Evolutionary conservation across 2,797 vertebrate species (phyloP), one percentile per base, ranked within the genome.

Genomic region (Gobionotothen gibberifrons): DNA sequence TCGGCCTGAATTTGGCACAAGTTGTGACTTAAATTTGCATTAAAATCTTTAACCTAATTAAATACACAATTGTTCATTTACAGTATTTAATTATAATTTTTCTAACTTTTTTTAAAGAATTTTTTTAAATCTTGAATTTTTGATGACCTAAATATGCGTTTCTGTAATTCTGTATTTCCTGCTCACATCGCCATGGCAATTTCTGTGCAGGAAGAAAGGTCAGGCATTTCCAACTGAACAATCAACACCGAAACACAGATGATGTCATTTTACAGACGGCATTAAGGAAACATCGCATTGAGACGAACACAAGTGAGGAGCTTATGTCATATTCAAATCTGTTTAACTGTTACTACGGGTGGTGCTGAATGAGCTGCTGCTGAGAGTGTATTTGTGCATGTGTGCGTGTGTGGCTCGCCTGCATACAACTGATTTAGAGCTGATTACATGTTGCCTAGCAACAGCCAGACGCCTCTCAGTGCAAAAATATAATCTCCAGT

Each of bases 381-480:
- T 43, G 42, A 36, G 29, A 19, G 17, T 40, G 32, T 32, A 26
- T 32, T 21, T 46, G 43, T n/a, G 40, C 17, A 40, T 26, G 40
- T 7, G 43, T 47, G 43, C 7, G 21, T 14, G 44, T 36, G n/a
- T 6, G 60, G 74, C 75, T 78, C 54, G 59, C 74, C 79, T 77
- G 70, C 82, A 78, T 85, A 76, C 80, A 71, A 71, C 82, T 70
- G 83, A 87, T 85, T 71, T 67, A 69, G 84, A 90, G 74, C 83
- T 73, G 82, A 82, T 85, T 64, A 64, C 67, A 29, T 3, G 86
- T 92, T 48, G 77, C 90, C 57, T 81, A 56, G 90, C 82, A 90
- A 93, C 91, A 88, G 83, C 82, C 3, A 70, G 91, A 92, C 86
- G 87, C 89, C 84, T 90, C 86, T 87, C 81, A 85, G 82, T 78